Evolutionary conservation across 2,888 invertebrate species (phyloP).

Genomic region (Metalampra italica): DNA sequence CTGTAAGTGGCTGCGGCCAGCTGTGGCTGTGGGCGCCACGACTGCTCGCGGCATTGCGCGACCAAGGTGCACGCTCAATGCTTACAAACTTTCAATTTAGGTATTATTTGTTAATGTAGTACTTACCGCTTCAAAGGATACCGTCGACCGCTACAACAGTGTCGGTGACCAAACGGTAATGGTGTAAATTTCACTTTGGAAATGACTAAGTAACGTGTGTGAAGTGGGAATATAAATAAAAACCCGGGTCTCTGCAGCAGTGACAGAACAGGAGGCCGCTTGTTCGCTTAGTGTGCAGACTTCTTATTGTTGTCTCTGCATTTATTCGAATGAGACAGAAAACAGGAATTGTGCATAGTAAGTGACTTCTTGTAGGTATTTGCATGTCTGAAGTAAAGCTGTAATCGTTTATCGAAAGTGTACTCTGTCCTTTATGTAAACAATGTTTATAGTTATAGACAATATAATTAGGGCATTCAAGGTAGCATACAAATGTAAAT

Average conservation of each 20-base stretch:
- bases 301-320: conserved; percentile 64
- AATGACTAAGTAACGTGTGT: conserved; percentile 58
- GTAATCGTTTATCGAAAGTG: conserved; percentile 2
- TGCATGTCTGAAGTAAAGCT: conserved; percentile 2
- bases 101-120: conserved; percentile 37
- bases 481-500: conserved; percentile 7
- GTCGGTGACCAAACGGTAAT: conserved; percentile 47
- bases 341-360: conserved; percentile 39
- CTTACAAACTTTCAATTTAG: conserved; percentile 43
- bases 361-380: conserved; percentile 4
- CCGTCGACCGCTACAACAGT: conserved; percentile 32
- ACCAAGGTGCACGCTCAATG: conserved; percentile 20
- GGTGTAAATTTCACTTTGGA: conserved; percentile 65
- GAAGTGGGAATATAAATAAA: conserved; percentile 5
- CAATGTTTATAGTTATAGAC: conserved; percentile 3
- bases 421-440: conserved; percentile 4
- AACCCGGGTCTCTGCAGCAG: neutral
- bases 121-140: conserved; percentile 33
- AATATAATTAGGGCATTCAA: conserved; percentile 14
- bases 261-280: neutral
- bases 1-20: conserved; percentile 71
- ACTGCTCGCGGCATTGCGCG: neutral
- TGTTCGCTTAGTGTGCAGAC: conserved; percentile 45
- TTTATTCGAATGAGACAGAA: conserved; percentile 68
- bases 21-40: neutral